Evolutionary conservation across 1,140 invertebrate species (phyloP).

Genomic region (Drosophila arawakana): DNA sequence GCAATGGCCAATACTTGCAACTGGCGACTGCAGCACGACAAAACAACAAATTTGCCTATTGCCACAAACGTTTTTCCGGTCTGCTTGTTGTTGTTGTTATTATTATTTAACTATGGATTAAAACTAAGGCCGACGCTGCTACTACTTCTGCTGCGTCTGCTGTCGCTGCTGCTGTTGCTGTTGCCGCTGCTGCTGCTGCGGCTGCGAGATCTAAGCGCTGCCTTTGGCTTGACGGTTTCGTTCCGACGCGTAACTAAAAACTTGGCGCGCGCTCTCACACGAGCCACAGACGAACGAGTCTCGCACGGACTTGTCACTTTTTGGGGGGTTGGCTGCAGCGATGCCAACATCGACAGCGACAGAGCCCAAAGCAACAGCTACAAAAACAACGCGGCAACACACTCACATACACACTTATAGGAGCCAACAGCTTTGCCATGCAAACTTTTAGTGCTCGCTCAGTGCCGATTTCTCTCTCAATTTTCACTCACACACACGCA

Average conservation of each 20-base stretch:
- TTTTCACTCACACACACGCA: constrained; percentile 13
- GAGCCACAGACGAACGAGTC: constrained; percentile 61
- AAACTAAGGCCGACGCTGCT: constrained; percentile 45
- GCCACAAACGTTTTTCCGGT: constrained; percentile 53
- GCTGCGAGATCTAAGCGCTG: constrained; percentile 72
- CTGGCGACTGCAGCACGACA: constrained; percentile 37
- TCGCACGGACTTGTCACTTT: constrained; percentile 62
- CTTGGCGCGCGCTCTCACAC: constrained; percentile 80
- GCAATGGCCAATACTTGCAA: constrained; percentile 43
- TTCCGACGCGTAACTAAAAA: constrained; percentile 82
- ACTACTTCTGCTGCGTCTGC: constrained; percentile 5
- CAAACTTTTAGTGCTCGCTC: constrained; percentile 40
- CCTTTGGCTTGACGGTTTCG: constrained; percentile 69
- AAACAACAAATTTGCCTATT: constrained; percentile 40
- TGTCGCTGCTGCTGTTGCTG: constrained; percentile 41
- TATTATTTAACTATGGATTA: constrained; percentile 47
- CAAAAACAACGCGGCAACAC: not conserved
- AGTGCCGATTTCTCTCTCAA: constrained; percentile 26
- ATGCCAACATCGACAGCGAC: constrained; percentile 38
- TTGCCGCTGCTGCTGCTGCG: constrained; percentile 14
- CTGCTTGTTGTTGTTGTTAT: constrained; percentile 36
- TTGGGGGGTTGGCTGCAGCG: constrained; percentile 49
- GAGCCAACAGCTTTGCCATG: constrained; percentile 34
- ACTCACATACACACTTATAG: constrained; percentile 6
- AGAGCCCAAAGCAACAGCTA: constrained; percentile 4